Evolutionary conservation across 2,113 vertebrate species (phyloP).

Genomic region (Myanophis thanlyinensis): DNA sequence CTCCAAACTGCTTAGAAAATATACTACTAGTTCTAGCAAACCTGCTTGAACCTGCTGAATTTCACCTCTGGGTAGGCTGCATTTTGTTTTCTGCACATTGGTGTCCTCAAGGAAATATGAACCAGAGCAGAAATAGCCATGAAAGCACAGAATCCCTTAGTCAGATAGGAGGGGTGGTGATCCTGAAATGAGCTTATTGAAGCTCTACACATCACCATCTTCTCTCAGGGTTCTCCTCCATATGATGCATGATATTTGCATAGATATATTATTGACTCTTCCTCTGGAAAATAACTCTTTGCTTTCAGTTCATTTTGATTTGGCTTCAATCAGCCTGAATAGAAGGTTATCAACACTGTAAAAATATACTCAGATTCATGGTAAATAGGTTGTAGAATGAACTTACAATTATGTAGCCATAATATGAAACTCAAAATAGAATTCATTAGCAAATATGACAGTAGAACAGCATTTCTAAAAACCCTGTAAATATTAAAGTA

Average conservation of each 20-base stretch:
- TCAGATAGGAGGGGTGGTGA: not conserved
- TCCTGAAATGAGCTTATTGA: not conserved
- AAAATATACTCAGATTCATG: not conserved
- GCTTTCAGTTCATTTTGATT: not conserved
- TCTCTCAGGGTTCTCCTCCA: not conserved
- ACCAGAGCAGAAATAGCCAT: too few relatives aligned
- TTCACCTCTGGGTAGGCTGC: too few relatives aligned
- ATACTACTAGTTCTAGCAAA: too few relatives aligned
- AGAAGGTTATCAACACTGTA: not conserved
- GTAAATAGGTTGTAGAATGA: not conserved
- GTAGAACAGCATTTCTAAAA: not conserved
- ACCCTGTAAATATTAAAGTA: not conserved
- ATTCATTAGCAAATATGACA: not conserved
- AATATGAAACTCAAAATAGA: not conserved
- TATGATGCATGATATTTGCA: not conserved
- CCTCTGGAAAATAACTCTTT: not conserved
- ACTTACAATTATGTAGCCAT: not conserved
- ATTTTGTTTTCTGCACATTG: not conserved
- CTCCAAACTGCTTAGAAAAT: too few relatives aligned
- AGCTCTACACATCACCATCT: not conserved
- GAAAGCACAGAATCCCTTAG: too few relatives aligned
- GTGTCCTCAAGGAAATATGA: not conserved
- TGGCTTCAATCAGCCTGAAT: not conserved
- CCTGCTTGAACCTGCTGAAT: too few relatives aligned
- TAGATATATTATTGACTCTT: not conserved